These are phyloP conservation scores for Masticophis lateralis DNA, from an alignment of 2,797 vertebrate species.

Conservation along the genomic window DNA sequence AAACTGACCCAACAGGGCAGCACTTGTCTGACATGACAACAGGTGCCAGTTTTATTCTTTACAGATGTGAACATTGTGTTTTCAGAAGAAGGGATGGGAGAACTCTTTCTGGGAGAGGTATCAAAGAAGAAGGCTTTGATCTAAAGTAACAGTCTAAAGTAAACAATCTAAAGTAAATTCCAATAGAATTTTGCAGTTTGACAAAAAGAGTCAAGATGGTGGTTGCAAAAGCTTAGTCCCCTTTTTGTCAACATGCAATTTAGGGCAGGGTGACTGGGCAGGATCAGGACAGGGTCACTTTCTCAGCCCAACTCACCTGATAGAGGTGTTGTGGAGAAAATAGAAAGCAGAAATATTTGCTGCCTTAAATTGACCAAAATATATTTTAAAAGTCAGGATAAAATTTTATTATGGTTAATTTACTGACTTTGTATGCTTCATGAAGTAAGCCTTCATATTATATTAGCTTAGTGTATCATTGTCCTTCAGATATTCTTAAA, in stretches of 20 bases:
- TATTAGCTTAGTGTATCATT: background rate
- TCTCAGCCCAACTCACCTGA: background rate
- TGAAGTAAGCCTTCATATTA: background rate
- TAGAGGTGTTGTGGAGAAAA: background rate
- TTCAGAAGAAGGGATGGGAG: background rate
- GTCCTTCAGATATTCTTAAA: background rate
- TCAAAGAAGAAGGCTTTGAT: background rate
- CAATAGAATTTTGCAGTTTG: background rate
- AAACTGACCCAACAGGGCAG: background rate
- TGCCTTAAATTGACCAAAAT: background rate
- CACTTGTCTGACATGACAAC: background rate
- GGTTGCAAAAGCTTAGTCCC: background rate
- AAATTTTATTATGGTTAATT: background rate
- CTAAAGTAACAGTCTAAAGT: background rate
- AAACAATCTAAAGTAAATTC: too few species aligned
- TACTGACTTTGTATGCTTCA: too few species aligned
- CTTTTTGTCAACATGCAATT: background rate
- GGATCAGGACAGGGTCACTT: background rate
- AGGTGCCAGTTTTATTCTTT: background rate
- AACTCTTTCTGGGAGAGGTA: background rate
- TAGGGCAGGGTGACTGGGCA: background rate
- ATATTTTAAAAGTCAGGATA: background rate
- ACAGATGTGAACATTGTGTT: background rate
- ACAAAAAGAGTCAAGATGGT: background rate
- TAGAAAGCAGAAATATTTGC: background rate